Conservation (phyloP, 2,113 vertebrate species). For the Planiliza haematocheilus region DNA sequence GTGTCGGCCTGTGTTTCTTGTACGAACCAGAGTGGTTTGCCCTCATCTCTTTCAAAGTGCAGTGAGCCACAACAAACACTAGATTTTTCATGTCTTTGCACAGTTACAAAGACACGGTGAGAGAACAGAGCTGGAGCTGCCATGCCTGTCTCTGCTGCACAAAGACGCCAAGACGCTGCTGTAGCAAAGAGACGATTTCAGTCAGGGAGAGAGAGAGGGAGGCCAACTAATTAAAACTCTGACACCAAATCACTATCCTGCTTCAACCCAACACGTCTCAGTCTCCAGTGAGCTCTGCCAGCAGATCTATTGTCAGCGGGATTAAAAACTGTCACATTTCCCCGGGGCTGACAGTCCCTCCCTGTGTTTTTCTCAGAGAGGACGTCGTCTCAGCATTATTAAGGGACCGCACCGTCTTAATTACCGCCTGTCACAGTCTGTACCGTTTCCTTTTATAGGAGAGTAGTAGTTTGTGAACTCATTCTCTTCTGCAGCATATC, state of each 20-base stretch:
- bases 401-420: conserved; percentile 36
- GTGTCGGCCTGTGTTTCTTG: too few species aligned
- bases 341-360: conserved; percentile 32
- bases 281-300: conserved; percentile 42
- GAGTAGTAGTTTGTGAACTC: neutral
- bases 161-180: neutral
- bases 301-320: conserved; percentile 51
- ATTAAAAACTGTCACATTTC: conserved; percentile 54
- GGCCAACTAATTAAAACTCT: conserved; percentile 57
- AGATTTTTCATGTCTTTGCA: too few species aligned
- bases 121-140: too few species aligned
- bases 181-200: conserved; percentile 2
- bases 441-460: neutral
- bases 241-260: conserved; percentile 42
- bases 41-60: too few species aligned
- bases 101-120: too few species aligned
- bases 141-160: neutral
- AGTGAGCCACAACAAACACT: too few species aligned
- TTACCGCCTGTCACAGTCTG: conserved; percentile 36
- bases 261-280: conserved; percentile 39
- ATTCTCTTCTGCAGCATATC: neutral
- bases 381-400: conserved; percentile 37
- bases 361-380: conserved; percentile 29
- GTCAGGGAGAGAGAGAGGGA: conserved; percentile 5
- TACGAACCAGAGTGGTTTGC: too few species aligned